phyloP scores from a whole-genome alignment of 2,888 invertebrate species.

The Cosmia trapezina region DNA sequence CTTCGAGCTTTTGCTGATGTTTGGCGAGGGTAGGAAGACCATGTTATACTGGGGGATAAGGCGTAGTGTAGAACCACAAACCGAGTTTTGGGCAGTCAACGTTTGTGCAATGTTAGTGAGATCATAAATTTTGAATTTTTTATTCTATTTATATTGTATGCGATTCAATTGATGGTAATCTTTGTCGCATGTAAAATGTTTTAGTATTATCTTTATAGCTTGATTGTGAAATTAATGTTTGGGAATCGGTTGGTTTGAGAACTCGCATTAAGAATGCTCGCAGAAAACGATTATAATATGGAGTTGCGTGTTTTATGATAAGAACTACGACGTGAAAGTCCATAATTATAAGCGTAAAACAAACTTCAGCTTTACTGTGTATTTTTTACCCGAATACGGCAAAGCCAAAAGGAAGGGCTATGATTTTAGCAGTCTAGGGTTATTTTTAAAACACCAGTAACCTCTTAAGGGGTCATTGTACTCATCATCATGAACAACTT shows the following conservation, averaged over 20 bases:
- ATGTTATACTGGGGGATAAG: constrained; percentile 60
- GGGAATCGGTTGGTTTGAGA: background rate
- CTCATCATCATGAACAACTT: too few relatives aligned
- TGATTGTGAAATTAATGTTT: constrained; percentile 18
- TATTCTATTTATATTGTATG: constrained; percentile 61
- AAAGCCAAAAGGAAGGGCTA: too few relatives aligned
- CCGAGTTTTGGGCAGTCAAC: constrained; percentile 73
- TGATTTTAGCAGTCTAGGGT: too few relatives aligned
- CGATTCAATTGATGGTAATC: constrained; percentile 62
- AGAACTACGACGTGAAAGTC: background rate
- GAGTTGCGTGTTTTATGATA: background rate
- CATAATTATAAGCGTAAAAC: background rate
- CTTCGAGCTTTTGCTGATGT: constrained; percentile 42
- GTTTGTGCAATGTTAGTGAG: constrained; percentile 69
- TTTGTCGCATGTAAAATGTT: constrained; percentile 50
- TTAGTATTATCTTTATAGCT: constrained; percentile 33
- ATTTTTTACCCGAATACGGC: too few relatives aligned
- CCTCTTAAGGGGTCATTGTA: too few relatives aligned
- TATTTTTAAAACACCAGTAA: too few relatives aligned
- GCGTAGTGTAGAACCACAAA: constrained; percentile 71
- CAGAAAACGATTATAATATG: background rate
- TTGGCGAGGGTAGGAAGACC: constrained; percentile 8
- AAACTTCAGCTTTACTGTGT: background rate
- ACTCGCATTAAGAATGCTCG: background rate
- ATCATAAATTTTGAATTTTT: constrained; percentile 68